Conservation (phyloP, 2,113 vertebrate species). For the Rhinolophus ferrumequinum region DNA sequence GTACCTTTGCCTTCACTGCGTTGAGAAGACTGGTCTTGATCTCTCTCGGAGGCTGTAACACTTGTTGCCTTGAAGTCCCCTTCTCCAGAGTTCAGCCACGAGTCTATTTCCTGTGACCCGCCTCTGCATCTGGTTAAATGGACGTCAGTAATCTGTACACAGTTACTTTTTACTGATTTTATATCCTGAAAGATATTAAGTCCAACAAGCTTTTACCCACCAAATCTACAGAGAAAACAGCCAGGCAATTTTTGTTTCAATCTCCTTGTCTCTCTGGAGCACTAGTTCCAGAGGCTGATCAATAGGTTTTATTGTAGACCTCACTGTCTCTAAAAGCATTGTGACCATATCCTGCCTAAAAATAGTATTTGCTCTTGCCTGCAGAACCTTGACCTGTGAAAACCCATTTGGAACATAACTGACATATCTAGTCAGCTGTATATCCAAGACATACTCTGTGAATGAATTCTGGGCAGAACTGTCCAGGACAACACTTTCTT, state of each 20-base stretch:
- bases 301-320: constrained; percentile 92
- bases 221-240: constrained; percentile 81
- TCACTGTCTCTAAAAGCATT: constrained; percentile 90
- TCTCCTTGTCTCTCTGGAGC: constrained; percentile 87
- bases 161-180: constrained; percentile 84
- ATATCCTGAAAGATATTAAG: constrained; percentile 89
- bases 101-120: constrained; percentile 61
- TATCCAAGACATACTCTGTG: constrained; percentile 83
- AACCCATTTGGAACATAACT: constrained; percentile 91
- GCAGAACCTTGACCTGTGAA: constrained; percentile 91
- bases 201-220: constrained; percentile 89
- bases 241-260: constrained; percentile 89
- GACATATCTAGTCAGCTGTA: constrained; percentile 89
- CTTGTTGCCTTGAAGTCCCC: constrained; percentile 41
- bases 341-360: constrained; percentile 90
- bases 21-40: background rate
- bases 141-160: constrained; percentile 74
- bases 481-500: constrained; percentile 50
- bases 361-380: constrained; percentile 89
- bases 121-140: constrained; percentile 81
- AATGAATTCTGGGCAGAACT: constrained; percentile 68
- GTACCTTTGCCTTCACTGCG: background rate
- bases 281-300: constrained; percentile 90
- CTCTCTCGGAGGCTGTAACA: fast-evolving
- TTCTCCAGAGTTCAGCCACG: background rate